These are phyloP conservation scores for Anoplophora glabripennis DNA, from an alignment of 1,140 invertebrate species.

Conservation along the genomic window DNA sequence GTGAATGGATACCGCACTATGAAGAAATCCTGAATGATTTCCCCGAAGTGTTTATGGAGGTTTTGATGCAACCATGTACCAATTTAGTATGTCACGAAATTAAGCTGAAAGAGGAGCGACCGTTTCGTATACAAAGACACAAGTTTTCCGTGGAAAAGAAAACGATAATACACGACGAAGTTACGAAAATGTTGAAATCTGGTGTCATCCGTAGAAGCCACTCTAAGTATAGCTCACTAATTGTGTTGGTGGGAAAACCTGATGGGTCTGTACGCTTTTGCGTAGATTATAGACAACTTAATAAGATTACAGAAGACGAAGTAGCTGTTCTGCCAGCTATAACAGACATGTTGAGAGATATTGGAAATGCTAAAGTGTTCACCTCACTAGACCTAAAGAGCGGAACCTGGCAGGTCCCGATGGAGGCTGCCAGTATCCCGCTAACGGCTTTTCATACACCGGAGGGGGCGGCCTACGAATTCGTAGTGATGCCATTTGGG, in stretches of 20 bases:
- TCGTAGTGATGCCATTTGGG: conserved; percentile 38
- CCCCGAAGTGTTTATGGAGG: too few species aligned
- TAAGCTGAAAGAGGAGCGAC: too few species aligned
- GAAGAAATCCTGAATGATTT: too few species aligned
- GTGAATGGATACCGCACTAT: too few species aligned
- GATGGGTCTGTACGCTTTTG: conserved; percentile 43
- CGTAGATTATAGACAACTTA: conserved; percentile 47
- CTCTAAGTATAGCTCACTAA: conserved; percentile 40
- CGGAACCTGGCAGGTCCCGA: conserved; percentile 37
- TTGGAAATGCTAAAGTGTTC: conserved; percentile 22
- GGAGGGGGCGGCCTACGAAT: conserved; percentile 29
- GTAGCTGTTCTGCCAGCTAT: conserved; percentile 32
- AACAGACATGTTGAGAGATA: conserved; percentile 3
- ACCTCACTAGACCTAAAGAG: conserved; percentile 28
- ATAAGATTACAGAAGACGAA: conserved; percentile 46
- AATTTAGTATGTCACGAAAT: too few species aligned
- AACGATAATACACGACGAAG: conserved; percentile 5
- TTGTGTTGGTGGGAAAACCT: conserved; percentile 45
- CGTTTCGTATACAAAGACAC: too few species aligned
- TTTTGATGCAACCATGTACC: too few species aligned
- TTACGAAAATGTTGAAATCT: conserved; percentile 20
- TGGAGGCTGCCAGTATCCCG: conserved; percentile 21
- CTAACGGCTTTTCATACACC: conserved; percentile 40
- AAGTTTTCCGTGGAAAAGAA: too few species aligned
- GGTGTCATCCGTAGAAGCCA: conserved; percentile 27